Conservation (phyloP, 2,888 invertebrate species). For the Drosophila antonietae region DNA sequence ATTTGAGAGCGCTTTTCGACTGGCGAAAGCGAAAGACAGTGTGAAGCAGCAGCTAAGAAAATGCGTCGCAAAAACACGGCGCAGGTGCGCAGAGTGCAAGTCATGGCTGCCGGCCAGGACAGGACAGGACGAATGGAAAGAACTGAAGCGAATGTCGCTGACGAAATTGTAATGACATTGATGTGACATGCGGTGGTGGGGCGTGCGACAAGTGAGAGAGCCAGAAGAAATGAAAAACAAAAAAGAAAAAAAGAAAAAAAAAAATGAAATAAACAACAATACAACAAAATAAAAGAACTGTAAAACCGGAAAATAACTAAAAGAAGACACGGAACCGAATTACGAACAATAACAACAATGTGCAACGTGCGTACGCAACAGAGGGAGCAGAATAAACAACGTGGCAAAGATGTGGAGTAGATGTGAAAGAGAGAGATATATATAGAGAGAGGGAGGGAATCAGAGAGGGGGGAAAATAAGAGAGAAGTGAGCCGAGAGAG, state of each 20-base stretch:
- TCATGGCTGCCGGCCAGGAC: slow-evolving; percentile 25
- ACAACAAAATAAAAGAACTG: slow-evolving; percentile 1
- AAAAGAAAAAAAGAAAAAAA: neutral
- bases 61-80: slow-evolving; percentile 74
- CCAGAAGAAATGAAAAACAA: neutral
- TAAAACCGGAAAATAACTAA: slow-evolving; percentile 46
- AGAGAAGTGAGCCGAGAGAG: slow-evolving; percentile 9
- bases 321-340: slow-evolving; percentile 34
- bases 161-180: slow-evolving; percentile 9
- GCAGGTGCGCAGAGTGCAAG: slow-evolving; percentile 65
- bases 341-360: slow-evolving; percentile 44
- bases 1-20: slow-evolving; percentile 25
- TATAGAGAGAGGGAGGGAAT: no score
- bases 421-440: slow-evolving; percentile 3
- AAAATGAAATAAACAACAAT: neutral
- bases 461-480: neutral
- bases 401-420: slow-evolving; percentile 8
- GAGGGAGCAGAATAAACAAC: slow-evolving; percentile 10
- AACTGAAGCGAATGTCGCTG: neutral
- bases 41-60: slow-evolving; percentile 55
- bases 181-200: slow-evolving; percentile 15
- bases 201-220: slow-evolving; percentile 3
- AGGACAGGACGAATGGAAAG: slow-evolving; percentile 35
- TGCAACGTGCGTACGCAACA: slow-evolving; percentile 41
- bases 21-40: slow-evolving; percentile 60